Evolutionary conservation across 2,797 vertebrate genomes (phyloP), one percentile per base, ranked within the genome.

Genomic region (Telmatherina bonti): DNA sequence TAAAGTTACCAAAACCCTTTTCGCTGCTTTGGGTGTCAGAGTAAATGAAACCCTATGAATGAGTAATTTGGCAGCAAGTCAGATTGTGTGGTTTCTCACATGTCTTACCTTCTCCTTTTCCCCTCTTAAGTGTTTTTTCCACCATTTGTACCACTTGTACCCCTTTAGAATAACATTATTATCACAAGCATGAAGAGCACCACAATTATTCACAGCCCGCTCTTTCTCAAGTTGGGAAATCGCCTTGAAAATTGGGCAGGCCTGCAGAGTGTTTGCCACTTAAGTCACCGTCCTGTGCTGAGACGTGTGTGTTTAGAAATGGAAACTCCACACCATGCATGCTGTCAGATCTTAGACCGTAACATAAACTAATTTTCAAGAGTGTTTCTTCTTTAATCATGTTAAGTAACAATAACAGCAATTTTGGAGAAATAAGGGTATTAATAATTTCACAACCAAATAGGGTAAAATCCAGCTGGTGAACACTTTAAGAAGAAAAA

Each of bases 181-280:
- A 94, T 93, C 89, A 85, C 89, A 85, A 91, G 91, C 92, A 90
- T 93, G 93, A 93, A 93, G 90, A 91, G 86, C 83, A 76, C 83
- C 86, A 86, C 92, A 92, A 94, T 95, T 92, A 93, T 90, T 93
- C 90, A 89, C 92, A 88, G 90, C 72, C 85, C 75, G 56, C 72
- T 86, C 85, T 89, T 91, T 93, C 85, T 94, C 87, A 94, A 92
- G 89, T 93, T 93, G 81, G 93, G 93, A 94, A 94, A 95, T 94
- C 89, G 88, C 88, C 90, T 92, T 92, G 93, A 94, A 95, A 95
- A 95, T 95, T 94, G 92, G 84, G 62, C 73, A 90, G 91, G 90
- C 86, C 94, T 95, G 93, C 90, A 87, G 90, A 94, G 90, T 93
- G 93, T 95, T 93, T 82, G 79, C 85, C 88, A 88, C 88, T 93